Base-by-base conservation (phyloP, 2,888 invertebrate genomes). In the Cepaea hortensis region DNA sequence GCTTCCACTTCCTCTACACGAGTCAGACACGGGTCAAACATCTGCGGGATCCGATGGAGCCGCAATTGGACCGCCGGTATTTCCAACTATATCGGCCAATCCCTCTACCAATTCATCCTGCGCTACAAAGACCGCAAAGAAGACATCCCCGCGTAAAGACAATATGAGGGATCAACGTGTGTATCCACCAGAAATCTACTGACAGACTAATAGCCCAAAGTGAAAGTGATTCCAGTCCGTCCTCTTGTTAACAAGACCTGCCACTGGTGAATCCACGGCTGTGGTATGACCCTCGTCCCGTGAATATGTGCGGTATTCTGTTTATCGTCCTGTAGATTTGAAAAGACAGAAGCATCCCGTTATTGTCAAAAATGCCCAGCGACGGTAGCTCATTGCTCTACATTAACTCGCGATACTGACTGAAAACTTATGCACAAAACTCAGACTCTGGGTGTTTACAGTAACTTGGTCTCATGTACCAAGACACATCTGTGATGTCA, bases 121-220 rank as follows among this genome's bases (percentile, higher is more conserved):
- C 62, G 65, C 75, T 13, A 23, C 89, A 55, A 89, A 88, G 18
- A n/a, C 35, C 20, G 2, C 23, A 65, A 87, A 84, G 65, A 86
- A 86, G 48, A 65, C 88, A 87, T 75, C 84, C 0, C 79, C 87
- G 20, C 61, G 79, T 6, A 77, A 75, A 80, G 91, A 91, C 72
- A 89, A 90, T 85, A 84, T 91, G 81, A 89, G 90, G 90, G 61
- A 90, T 91, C 13, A 90, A 91, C 83, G 91, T 92, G 35, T 90
- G 90, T 83, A 88, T 91, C 35, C 91, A 92, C 85, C 91, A 91
- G 79, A 91, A 91, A 84, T 91, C 91, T 23, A 91, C 91, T 50
- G 91, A 92, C 76, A 90, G 90, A 87, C 82, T 92, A 48, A 87
- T 91, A 35, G 81, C 90, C 35, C 91, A 90, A 55, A 90, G 90